phyloP scores from a whole-genome alignment of 92 coral and sea anemone genomes.

The Blastomussa wellsi region DNA sequence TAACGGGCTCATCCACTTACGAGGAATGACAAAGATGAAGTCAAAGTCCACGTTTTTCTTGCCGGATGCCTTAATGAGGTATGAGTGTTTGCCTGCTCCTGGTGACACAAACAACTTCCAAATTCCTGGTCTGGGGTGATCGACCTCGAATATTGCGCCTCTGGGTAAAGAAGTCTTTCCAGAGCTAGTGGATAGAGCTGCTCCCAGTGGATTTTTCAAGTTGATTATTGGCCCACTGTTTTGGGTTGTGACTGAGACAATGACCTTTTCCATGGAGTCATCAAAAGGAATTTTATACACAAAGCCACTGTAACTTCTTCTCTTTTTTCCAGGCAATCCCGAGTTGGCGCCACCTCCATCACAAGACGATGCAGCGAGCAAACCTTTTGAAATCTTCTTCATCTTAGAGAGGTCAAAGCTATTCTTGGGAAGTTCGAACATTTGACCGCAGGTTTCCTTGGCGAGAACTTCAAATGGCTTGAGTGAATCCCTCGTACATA shows the following conservation, averaged over 20 bases:
- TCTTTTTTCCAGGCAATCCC: slow-evolving; percentile 6
- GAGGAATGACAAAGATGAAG: slow-evolving; percentile 59
- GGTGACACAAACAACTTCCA: slow-evolving; percentile 60
- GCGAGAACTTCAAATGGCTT: slow-evolving; percentile 58
- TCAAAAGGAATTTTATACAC: slow-evolving; percentile 42
- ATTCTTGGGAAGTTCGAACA: slow-evolving; percentile 29
- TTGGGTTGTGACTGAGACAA: slow-evolving; percentile 58
- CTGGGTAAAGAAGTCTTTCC: slow-evolving; percentile 41
- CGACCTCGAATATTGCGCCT: slow-evolving; percentile 60
- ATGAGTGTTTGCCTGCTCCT: slow-evolving; percentile 68
- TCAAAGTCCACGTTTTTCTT: slow-evolving; percentile 75
- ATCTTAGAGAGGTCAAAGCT: slow-evolving; percentile 31
- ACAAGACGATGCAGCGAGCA: slow-evolving; percentile 49
- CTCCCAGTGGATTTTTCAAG: slow-evolving; percentile 59
- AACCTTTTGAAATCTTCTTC: background rate
- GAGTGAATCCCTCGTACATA: background rate
- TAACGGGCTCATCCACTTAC: slow-evolving; percentile 37
- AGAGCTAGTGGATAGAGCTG: slow-evolving; percentile 1
- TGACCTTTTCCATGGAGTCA: slow-evolving; percentile 63
- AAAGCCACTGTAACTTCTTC: slow-evolving; percentile 15
- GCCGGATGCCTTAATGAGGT: slow-evolving; percentile 69
- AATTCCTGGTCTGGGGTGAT: slow-evolving; percentile 58
- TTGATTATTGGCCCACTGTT: slow-evolving; percentile 26
- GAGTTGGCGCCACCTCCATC: slow-evolving; percentile 16
- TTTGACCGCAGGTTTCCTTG: slow-evolving; percentile 72